Percentiles rank a stretch among this genome's conserved stretches.
Conservation (phyloP, 2,797 vertebrate species). For the Sternarchorhynchus goeldii region DNA sequence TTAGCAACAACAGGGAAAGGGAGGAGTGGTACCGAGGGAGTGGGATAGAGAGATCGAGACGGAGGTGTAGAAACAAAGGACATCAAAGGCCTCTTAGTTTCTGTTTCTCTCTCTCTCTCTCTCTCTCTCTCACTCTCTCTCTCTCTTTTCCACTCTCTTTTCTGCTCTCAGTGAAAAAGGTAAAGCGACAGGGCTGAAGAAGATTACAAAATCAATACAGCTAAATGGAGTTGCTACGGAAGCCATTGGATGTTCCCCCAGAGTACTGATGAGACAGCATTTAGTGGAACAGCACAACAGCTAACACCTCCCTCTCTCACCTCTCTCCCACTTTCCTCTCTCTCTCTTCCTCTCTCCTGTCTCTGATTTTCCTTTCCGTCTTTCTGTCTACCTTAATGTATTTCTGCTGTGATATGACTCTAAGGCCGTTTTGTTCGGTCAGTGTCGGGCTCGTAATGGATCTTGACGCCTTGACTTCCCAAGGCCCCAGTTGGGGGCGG, state of each 20-base stretch:
- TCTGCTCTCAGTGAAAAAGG: conserved; percentile 36
- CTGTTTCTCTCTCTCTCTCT: conserved; percentile 26
- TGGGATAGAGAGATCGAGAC: not conserved
- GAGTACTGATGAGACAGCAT: conserved; percentile 69
- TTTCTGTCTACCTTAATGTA: conserved; percentile 2
- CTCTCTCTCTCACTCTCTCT: conserved; percentile 57
- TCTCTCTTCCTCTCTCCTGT: not conserved
- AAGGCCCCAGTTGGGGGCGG: not conserved
- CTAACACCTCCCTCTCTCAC: conserved; percentile 44
- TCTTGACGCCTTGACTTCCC: conserved; percentile 1
- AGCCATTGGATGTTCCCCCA: conserved; percentile 74
- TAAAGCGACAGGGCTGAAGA: conserved; percentile 56
- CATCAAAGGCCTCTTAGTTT: conserved; percentile 2
- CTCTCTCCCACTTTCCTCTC: conserved; percentile 13
- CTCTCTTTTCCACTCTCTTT: conserved; percentile 47
- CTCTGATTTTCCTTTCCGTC: not conserved
- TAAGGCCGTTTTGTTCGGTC: conserved; percentile 43
- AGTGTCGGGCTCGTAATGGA: conserved; percentile 44
- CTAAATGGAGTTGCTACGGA: conserved; percentile 76
- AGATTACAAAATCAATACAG: conserved; percentile 79
- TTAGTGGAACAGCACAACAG: conserved; percentile 61
- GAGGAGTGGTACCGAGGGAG: conserved; percentile 6
- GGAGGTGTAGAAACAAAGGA: conserved; percentile 17
- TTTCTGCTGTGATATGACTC: conserved; percentile 33
- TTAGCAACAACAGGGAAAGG: conserved; percentile 50